Conservation (phyloP, 2,113 vertebrate genomes). For the Peromyscus leucopus region DNA sequence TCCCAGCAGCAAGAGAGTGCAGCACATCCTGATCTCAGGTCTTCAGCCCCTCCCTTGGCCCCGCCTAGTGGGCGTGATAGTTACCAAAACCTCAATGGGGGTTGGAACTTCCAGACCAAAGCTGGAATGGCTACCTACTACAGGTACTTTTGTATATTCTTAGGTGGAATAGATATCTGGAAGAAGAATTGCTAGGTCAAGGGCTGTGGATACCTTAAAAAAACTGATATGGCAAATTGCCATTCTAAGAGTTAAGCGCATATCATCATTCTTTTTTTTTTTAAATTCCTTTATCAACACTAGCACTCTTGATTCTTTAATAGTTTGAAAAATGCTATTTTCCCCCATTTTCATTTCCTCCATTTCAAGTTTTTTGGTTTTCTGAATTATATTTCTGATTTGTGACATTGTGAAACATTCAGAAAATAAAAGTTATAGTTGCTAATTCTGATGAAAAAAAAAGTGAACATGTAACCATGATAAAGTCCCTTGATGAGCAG, state of each 20-base stretch:
- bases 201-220: not conserved
- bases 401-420: too few species aligned
- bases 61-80: too few species aligned
- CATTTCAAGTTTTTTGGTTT: not conserved
- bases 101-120: too few species aligned
- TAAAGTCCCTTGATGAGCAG: not conserved
- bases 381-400: not conserved
- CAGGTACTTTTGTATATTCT: not conserved
- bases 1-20: too few species aligned
- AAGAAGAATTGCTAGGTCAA: not conserved
- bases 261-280: not conserved
- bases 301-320: not conserved
- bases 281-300: not conserved
- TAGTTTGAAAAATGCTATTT: not conserved
- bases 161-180: not conserved
- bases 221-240: not conserved
- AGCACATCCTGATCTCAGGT: too few species aligned
- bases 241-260: not conserved
- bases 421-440: not conserved
- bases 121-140: too few species aligned
- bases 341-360: not conserved
- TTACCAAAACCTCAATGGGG: too few species aligned
- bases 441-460: not conserved
- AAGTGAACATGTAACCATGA: not conserved
- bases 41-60: too few species aligned